Evolutionary conservation across 2,113 vertebrate species (phyloP).

Genomic region (Pseudolaguvia tuberculata): DNA sequence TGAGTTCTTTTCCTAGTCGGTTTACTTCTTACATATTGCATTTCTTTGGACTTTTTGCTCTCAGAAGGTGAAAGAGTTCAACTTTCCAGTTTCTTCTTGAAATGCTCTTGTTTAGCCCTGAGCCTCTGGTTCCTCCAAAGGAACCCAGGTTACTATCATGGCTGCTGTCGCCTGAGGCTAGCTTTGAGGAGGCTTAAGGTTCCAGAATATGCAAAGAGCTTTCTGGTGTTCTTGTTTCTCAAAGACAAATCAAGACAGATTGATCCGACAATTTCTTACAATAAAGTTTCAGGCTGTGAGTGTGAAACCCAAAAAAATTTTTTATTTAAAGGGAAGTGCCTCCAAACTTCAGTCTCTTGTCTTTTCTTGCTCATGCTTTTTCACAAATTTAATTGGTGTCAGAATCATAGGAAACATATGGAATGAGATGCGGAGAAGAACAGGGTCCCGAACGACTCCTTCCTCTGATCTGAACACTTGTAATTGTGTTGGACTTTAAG

Average conservation of each 20-base stretch:
- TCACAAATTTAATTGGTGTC: slow-evolving; percentile 59
- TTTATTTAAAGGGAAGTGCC: slow-evolving; percentile 1
- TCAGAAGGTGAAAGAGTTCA: not conserved
- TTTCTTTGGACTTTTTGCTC: not conserved
- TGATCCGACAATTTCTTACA: slow-evolving; percentile 19
- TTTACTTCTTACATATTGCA: not conserved
- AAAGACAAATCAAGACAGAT: slow-evolving; percentile 30
- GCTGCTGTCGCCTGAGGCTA: slow-evolving; percentile 31
- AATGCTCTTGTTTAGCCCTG: slow-evolving; percentile 4
- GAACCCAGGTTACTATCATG: slow-evolving; percentile 26
- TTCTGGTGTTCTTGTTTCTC: slow-evolving; percentile 24
- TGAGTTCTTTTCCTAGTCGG: not conserved
- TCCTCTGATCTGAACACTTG: slow-evolving; percentile 59
- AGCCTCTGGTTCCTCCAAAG: slow-evolving; percentile 13
- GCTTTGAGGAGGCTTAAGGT: slow-evolving; percentile 32
- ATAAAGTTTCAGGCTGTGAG: not conserved
- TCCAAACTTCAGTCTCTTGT: slow-evolving; percentile 24
- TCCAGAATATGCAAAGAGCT: slow-evolving; percentile 32
- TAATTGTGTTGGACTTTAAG: slow-evolving; percentile 59
- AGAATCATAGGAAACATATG: slow-evolving; percentile 53
- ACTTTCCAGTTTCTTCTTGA: not conserved
- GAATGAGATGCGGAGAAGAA: slow-evolving; percentile 28
- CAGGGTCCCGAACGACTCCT: slow-evolving; percentile 39
- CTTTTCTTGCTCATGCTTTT: slow-evolving; percentile 49
- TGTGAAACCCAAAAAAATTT: slow-evolving; percentile 1